Base-by-base conservation (phyloP, 2,888 invertebrate species). In the Catocala nupta region DNA sequence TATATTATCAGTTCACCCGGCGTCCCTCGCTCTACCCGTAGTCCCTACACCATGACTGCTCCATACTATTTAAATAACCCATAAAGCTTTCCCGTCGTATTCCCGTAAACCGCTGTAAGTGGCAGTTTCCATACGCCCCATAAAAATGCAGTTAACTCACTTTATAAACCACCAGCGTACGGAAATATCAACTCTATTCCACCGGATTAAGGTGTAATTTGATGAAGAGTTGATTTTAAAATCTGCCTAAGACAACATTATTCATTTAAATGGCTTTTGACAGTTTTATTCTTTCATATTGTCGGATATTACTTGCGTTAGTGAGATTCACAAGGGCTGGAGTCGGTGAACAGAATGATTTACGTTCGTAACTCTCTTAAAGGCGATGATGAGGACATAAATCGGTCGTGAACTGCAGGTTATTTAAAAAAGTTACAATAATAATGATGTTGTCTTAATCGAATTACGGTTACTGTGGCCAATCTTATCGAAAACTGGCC, bases 241-340 rank as follows among this genome's bases (percentile, higher is more conserved):
- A 71, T 72, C 65, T 70, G 65, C 66, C 61, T 70, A 79, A 81
- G 81, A 80, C 65, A 80, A 78, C 80, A 87, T 91, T 86, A 89
- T 87, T 91, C 88, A 90, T 87, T 87, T 86, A 89, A 90, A 90
- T 88, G 84, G 82, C 82, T 87, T 90, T 87, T 90, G 90, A 90
- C 91, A 90, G 87, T 90, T 91, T 90, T 87, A 90, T 89, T 89
- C 85, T 83, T 82, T 88, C 83, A 84, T 89, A 88, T 83, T 61
- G 77, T 81, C 78, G 81, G 80, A 81, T 81, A 80, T 77, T 73
- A 75, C 64, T 58, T 60, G 68, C 59, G 43, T 12, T 56, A 61
- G 45, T n/a, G 54, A 61, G 47, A 52, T 45, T 59, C 51, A 59
- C 64, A 48, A 50, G 5, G 50, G n/a, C 52, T 33, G 10, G 25